A percentile compares a stretch with the other conserved stretches of the same genome.
Conservation (phyloP, 1,140 invertebrate species). For the Ridgeia piscesae region DNA sequence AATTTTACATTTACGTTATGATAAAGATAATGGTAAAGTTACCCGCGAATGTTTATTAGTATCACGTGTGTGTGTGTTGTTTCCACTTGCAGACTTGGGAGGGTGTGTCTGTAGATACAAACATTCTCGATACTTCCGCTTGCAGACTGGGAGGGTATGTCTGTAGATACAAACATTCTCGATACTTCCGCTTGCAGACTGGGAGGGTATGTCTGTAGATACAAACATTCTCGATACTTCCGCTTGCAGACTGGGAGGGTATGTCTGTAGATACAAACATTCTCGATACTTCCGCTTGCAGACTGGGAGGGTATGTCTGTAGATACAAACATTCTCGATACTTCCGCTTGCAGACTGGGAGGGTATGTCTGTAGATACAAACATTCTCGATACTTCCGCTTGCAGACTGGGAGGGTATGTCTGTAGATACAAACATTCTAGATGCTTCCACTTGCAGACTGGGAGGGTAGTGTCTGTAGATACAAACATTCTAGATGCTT, state of each 20-base stretch:
- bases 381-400: constrained; percentile 80
- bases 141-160: constrained; percentile 64
- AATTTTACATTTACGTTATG: too few species aligned
- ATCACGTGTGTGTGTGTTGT: constrained; percentile 19
- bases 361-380: constrained; percentile 64
- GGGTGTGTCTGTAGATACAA: constrained; percentile 64
- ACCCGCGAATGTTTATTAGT: not conserved
- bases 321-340: constrained; percentile 76
- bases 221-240: constrained; percentile 79
- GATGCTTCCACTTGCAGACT: constrained; percentile 73
- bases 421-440: constrained; percentile 69
- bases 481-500: constrained; percentile 76
- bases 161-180: constrained; percentile 70
- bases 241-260: constrained; percentile 65
- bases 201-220: constrained; percentile 62
- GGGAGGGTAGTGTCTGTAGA: constrained; percentile 62
- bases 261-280: constrained; percentile 68
- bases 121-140: constrained; percentile 80
- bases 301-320: constrained; percentile 63
- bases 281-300: constrained; percentile 74
- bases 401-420: constrained; percentile 64
- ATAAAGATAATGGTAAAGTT: too few species aligned
- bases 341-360: constrained; percentile 67
- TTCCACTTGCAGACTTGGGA: constrained; percentile 60
- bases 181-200: constrained; percentile 73